phyloP scores from a whole-genome alignment of 2,113 vertebrate genomes.

The Dermatemys mawii region DNA sequence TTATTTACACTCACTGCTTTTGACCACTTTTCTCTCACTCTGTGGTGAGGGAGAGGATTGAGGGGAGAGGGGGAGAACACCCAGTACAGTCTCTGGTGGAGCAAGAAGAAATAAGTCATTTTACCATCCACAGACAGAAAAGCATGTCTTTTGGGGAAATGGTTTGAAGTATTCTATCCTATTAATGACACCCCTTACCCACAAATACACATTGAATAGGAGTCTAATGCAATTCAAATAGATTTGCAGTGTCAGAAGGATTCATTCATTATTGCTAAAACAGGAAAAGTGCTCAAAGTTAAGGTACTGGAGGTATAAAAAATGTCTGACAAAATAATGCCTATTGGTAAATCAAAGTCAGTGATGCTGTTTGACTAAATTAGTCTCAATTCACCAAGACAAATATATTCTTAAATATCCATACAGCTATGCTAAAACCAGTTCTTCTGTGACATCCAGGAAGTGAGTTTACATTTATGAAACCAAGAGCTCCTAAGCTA shows the following conservation, averaged over 20 bases:
- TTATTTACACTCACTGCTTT: background rate
- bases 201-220: background rate
- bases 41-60: background rate
- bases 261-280: background rate
- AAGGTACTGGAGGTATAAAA: background rate
- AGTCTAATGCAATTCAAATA: conserved; percentile 3
- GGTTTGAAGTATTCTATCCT: background rate
- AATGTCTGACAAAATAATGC: conserved; percentile 5
- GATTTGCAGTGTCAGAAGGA: background rate
- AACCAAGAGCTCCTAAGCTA: background rate
- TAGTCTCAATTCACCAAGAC: background rate
- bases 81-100: background rate
- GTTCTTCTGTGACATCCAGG: background rate
- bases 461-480: background rate
- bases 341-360: background rate
- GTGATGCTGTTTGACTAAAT: background rate
- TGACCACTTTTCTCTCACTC: background rate
- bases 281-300: background rate
- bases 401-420: background rate
- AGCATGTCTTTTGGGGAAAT: background rate
- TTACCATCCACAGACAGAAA: background rate
- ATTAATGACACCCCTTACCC: too few species aligned
- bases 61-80: background rate
- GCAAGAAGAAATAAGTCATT: background rate
- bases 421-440: background rate